phyloP scores from a whole-genome alignment of 2,113 vertebrate species.

The Xiphias gladius region DNA sequence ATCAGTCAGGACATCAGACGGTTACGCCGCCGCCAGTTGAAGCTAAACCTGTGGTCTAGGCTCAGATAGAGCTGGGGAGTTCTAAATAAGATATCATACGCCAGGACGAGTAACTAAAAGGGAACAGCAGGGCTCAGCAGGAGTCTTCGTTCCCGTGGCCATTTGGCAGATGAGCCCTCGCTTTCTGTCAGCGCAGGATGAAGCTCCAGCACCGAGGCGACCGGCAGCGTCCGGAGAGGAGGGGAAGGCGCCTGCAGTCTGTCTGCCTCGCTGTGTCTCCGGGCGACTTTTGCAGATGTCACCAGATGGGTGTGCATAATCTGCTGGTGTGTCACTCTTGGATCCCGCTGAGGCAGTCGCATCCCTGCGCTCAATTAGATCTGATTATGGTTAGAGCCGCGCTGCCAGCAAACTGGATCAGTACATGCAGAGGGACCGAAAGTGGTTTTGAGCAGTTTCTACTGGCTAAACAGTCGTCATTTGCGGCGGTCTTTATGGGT shows the following conservation, averaged over 20 bases:
- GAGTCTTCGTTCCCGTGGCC: too few species aligned
- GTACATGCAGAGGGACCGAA: conserved; percentile 29
- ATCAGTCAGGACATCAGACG: too few species aligned
- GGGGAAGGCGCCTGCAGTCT: conserved; percentile 58
- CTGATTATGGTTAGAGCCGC: conserved; percentile 62
- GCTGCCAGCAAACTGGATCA: conserved; percentile 55
- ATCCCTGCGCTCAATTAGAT: conserved; percentile 65
- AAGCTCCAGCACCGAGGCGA: too few species aligned
- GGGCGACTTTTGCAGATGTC: conserved; percentile 60
- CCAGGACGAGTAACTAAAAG: too few species aligned
- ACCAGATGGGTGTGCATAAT: conserved; percentile 46
- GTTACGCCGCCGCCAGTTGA: too few species aligned
- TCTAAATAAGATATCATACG: not conserved
- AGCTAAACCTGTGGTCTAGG: too few species aligned
- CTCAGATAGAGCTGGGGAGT: too few species aligned
- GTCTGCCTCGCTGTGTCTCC: conserved; percentile 17
- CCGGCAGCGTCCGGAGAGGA: not conserved
- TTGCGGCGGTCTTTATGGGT: conserved; percentile 26
- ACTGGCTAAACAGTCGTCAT: conserved; percentile 23
- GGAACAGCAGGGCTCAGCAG: not conserved
- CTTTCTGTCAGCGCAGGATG: not conserved
- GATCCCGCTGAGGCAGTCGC: conserved; percentile 50
- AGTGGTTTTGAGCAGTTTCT: conserved; percentile 36
- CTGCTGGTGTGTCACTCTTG: conserved; percentile 61
- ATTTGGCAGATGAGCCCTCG: too few species aligned